phyloP scores from a whole-genome alignment of 2,797 vertebrate species.

The Oreochromis grahami region DNA sequence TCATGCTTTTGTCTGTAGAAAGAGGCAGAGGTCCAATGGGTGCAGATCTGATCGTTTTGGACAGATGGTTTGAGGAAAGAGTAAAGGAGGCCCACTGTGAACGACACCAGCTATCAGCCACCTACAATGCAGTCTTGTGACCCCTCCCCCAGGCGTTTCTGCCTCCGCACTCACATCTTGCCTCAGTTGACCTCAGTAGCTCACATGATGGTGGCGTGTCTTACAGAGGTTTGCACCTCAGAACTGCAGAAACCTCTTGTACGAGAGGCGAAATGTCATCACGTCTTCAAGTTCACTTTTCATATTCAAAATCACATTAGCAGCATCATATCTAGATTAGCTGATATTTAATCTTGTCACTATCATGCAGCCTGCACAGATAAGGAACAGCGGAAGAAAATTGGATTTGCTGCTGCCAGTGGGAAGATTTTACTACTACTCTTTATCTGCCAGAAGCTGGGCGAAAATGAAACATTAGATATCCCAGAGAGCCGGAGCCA shows the following conservation, averaged over 20 bases:
- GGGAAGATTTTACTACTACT: neutral
- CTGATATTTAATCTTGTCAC: neutral
- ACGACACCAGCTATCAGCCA: neutral
- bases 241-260: neutral
- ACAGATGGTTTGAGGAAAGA: neutral
- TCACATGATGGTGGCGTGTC: neutral
- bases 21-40: neutral
- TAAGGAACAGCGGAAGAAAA: neutral
- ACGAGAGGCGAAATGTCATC: neutral
- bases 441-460: neutral
- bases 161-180: neutral
- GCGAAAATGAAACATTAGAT: neutral
- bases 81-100: neutral
- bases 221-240: neutral
- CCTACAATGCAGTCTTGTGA: neutral
- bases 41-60: neutral
- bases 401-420: neutral
- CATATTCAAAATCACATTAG: neutral
- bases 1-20: neutral
- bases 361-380: rapidly evolving
- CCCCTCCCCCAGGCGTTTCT: neutral
- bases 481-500: neutral
- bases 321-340: neutral
- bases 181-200: neutral
- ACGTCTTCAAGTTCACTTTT: neutral